Evolutionary conservation across 2,113 vertebrate species (phyloP), one percentile per base, ranked within the genome.

Genomic region (Nyctibius bracteatus): DNA sequence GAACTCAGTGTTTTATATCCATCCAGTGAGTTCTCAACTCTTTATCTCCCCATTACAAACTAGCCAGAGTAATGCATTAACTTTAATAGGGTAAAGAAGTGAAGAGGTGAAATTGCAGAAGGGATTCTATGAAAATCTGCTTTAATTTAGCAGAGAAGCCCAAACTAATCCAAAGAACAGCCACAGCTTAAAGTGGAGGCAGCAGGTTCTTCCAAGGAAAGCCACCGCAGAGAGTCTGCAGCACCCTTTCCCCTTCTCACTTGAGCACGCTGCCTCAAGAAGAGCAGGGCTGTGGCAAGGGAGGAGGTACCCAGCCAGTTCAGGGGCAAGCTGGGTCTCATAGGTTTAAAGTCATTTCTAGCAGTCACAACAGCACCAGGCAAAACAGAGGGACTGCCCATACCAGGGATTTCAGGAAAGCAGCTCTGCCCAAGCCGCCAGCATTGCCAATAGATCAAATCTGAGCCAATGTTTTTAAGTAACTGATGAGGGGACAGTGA

Each of bases 191-290:
- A 51, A 70, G n/a, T 19, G 51, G 47, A 66, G 20, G 37, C 39
- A 77, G 52, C 43, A 80, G 20, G 13, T 30, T 88, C 35, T 35
- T 54, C 41, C 43, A 49, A 14, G 31, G 9, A 79, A 66, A 90
- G n/a, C 8, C 43, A 27, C 18, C 1, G 1, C 47, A 47, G 18
- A n/a, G 35, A 39, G 27, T 10, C 19, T 18, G 31, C 35, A 47
- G 35, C 51, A 52, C 8, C 54, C 14, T 20, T 33, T n/a, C 7
- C 27, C 19, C 47, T 39, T n/a, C 33, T 47, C 6, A 4, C 52
- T 35, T 3, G 2, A 61, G 54, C 7, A 15, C 1, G 0, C 6
- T 44, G 52, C 33, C 20, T 31, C 22, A 43, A 5, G 37, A 24
- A 30, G 8, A 54, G 23, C 8, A 12, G n/a, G 33, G 43, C 55